Evolutionary conservation across 2,888 invertebrate genomes (phyloP).

Genomic region (Aphodius sticticus): DNA sequence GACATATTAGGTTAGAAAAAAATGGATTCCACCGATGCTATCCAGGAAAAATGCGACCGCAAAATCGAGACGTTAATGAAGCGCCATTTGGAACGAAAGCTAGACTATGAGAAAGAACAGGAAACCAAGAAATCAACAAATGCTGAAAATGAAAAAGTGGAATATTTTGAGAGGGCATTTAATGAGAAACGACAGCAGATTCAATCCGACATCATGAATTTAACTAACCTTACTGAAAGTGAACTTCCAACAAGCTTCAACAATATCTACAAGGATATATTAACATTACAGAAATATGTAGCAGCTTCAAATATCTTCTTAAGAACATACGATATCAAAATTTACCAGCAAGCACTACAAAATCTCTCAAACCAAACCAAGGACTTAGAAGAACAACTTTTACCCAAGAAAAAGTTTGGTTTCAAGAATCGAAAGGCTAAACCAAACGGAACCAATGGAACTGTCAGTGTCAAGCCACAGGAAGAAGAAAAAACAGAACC

Average conservation of each 20-base stretch:
- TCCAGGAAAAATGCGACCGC: conserved; percentile 56
- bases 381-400: conserved; percentile 73
- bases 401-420: conserved; percentile 88
- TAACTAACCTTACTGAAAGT: conserved; percentile 61
- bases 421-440: conserved; percentile 75
- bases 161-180: conserved; percentile 76
- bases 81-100: conserved; percentile 71
- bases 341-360: conserved; percentile 77
- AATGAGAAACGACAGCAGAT: conserved; percentile 72
- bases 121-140: conserved; percentile 69
- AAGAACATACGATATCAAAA: conserved; percentile 81
- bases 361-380: conserved; percentile 74
- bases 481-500: conserved; percentile 41
- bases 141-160: conserved; percentile 72
- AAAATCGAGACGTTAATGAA: conserved; percentile 60
- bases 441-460: conserved; percentile 47
- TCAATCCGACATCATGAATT: conserved; percentile 65
- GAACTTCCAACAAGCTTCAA: conserved; percentile 70
- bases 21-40: conserved; percentile 30
- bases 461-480: conserved; percentile 38
- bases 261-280: conserved; percentile 74
- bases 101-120: conserved; percentile 70
- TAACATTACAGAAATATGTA: conserved; percentile 79
- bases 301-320: conserved; percentile 82
- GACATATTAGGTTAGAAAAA: conserved; percentile 22